Evolutionary conservation across 2,113 vertebrate genomes (phyloP).

Genomic region (Bos indicus): DNA sequence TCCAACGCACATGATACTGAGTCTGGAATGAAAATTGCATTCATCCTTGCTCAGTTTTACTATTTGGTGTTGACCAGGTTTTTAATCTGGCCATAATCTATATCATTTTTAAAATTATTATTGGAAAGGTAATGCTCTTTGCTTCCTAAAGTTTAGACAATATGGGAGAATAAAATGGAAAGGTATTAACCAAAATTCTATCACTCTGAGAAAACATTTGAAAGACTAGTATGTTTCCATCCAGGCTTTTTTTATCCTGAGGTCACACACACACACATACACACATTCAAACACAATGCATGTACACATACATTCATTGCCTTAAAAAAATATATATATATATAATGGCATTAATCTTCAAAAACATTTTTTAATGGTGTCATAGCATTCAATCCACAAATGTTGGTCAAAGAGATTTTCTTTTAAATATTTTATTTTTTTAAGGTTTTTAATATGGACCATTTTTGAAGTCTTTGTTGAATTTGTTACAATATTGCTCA

Average conservation of each 20-base stretch:
- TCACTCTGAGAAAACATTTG: neutral
- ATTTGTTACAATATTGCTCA: neutral
- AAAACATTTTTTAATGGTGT: neutral
- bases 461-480: too few relatives aligned
- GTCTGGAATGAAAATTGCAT: neutral
- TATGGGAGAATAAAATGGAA: neutral
- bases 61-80: neutral
- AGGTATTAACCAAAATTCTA: neutral
- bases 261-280: neutral
- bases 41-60: neutral
- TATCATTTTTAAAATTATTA: neutral
- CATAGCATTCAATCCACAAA: too few relatives aligned
- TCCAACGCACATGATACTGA: accelerated
- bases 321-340: neutral
- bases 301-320: neutral
- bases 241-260: neutral
- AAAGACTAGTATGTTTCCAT: neutral
- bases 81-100: neutral
- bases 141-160: neutral
- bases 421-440: too few relatives aligned
- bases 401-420: too few relatives aligned
- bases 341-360: neutral
- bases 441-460: too few relatives aligned
- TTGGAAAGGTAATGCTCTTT: neutral
- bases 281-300: neutral